phyloP scores from a whole-genome alignment of 1,140 invertebrate genomes.

The Meteorus sp. region DNA sequence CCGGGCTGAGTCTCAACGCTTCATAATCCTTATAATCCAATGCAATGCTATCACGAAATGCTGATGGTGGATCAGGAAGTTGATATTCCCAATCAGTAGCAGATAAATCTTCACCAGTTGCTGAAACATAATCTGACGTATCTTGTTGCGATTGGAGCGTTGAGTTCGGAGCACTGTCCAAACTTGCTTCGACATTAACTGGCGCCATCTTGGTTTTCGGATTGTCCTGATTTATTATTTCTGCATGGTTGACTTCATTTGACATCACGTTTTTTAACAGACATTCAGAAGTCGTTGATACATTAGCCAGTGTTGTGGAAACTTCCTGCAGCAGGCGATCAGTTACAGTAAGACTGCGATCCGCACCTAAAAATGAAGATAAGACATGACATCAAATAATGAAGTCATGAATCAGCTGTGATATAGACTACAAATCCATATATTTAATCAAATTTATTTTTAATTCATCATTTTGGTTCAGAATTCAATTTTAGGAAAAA shows the following conservation, averaged over 20 bases:
- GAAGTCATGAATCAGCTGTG: too few species aligned
- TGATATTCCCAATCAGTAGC: slow-evolving; percentile 65
- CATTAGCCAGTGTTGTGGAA: slow-evolving; percentile 49
- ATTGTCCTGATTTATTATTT: background rate
- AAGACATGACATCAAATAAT: slow-evolving; percentile 1
- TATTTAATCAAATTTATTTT: too few species aligned
- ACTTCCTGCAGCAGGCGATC: slow-evolving; percentile 52
- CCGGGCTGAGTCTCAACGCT: slow-evolving; percentile 35
- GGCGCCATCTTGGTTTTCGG: background rate
- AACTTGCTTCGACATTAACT: background rate
- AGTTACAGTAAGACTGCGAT: slow-evolving; percentile 40
- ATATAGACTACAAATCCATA: too few species aligned
- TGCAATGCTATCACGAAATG: slow-evolving; percentile 60
- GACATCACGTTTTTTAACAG: background rate
- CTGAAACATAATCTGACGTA: slow-evolving; percentile 54
- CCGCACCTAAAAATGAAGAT: slow-evolving; percentile 22
- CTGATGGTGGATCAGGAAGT: slow-evolving; percentile 66
- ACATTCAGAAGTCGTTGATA: slow-evolving; percentile 22
- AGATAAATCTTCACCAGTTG: slow-evolving; percentile 44
- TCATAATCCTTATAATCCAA: slow-evolving; percentile 46
- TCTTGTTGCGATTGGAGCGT: slow-evolving; percentile 40
- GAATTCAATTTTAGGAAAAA: too few species aligned
- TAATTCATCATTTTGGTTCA: too few species aligned
- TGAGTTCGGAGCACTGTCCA: slow-evolving; percentile 24
- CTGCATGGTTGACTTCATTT: background rate